Percentiles rank a stretch among this genome's conserved stretches.
Evolutionary conservation across 2,888 invertebrate species (phyloP).

Genomic region (Tanytarsus gracilentus): DNA sequence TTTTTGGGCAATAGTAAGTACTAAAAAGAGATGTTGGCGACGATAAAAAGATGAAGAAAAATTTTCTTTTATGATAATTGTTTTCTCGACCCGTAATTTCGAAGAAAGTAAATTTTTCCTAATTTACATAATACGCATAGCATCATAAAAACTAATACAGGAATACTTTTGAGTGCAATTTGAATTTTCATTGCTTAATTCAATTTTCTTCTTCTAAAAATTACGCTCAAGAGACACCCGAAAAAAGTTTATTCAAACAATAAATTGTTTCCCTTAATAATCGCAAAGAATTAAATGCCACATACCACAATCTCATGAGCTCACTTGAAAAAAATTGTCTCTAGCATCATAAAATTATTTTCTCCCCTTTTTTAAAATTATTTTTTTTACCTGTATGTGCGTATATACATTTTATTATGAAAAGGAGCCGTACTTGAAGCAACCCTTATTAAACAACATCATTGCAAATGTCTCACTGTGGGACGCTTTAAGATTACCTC

Average conservation of each 20-base stretch:
- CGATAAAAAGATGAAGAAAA: no score
- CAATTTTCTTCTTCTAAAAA: not conserved
- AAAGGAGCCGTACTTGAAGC: not conserved
- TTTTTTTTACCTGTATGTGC: no score
- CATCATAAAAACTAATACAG: conserved; percentile 28
- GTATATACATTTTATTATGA: conserved; percentile 1
- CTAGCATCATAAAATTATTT: not conserved
- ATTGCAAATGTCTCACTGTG: conserved; percentile 15
- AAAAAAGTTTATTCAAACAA: no score
- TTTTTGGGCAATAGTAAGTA: conserved; percentile 17
- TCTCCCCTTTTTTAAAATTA: no score
- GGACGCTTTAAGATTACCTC: conserved; percentile 21
- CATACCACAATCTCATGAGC: no score
- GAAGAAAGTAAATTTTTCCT: conserved; percentile 9
- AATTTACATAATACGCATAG: conserved; percentile 23
- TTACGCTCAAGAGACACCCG: not conserved
- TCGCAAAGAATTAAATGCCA: no score
- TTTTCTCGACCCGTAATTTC: not conserved
- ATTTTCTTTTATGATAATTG: conserved; percentile 20
- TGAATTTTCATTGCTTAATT: not conserved
- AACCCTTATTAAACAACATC: conserved; percentile 20
- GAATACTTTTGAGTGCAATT: not conserved
- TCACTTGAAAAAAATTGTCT: no score
- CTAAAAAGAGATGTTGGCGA: no score
- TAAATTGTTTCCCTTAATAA: no score